Conservation (phyloP, 2,888 invertebrate species). For the Agrochola macilenta region DNA sequence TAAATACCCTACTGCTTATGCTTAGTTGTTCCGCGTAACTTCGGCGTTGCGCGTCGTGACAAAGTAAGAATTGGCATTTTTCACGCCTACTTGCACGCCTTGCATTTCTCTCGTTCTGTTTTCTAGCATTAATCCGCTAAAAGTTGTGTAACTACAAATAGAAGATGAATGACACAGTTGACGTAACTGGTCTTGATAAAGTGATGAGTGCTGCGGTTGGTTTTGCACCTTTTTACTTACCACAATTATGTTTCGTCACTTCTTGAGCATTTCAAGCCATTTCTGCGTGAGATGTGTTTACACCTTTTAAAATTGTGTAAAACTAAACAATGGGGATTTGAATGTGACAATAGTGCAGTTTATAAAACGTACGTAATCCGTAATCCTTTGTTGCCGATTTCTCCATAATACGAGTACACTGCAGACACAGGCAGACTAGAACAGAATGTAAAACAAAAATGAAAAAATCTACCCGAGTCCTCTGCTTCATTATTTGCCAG, state of each 20-base stretch:
- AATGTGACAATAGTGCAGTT: conserved; percentile 32
- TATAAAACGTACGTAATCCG: conserved; percentile 17
- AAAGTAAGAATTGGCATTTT: conserved; percentile 77
- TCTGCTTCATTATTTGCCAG: not conserved
- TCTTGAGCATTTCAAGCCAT: conserved; percentile 11
- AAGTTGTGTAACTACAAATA: conserved; percentile 76
- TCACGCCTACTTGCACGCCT: conserved; percentile 78
- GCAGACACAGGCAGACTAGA: not conserved
- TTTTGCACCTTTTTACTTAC: conserved; percentile 44
- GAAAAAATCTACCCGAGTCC: not conserved
- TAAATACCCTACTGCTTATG: conserved; percentile 18
- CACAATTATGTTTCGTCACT: conserved; percentile 34
- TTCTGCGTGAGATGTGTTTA: conserved; percentile 15
- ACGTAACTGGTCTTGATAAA: conserved; percentile 55
- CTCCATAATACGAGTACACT: not conserved
- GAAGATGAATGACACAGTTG: conserved; percentile 62
- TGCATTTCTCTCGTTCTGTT: conserved; percentile 79
- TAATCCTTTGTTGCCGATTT: conserved; percentile 18
- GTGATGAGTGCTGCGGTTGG: conserved; percentile 26
- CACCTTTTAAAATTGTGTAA: conserved; percentile 25
- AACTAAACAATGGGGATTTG: conserved; percentile 20
- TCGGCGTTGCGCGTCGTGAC: conserved; percentile 65
- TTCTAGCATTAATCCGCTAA: conserved; percentile 79
- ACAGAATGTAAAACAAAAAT: not conserved
- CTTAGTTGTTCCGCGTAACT: conserved; percentile 54